A percentile compares a stretch with the other conserved stretches of the same genome.
Conservation (phyloP, 37 sponge, comb jelly and placozoan species). For the Amphimedon queenslandica region DNA sequence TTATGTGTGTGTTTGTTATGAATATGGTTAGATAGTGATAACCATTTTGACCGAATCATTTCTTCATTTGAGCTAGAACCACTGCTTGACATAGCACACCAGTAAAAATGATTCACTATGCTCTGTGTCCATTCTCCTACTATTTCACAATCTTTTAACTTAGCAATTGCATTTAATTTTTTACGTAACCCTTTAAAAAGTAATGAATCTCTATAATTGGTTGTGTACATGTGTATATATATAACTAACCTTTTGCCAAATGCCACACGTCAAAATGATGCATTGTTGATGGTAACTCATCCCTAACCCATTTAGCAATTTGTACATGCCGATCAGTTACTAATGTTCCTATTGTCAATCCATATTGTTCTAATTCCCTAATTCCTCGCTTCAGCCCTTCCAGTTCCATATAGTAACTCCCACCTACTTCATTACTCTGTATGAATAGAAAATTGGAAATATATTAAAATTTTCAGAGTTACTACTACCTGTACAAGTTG, state of each 20-base stretch:
- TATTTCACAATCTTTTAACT: slow-evolving; percentile 19
- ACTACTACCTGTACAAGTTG: slow-evolving; percentile 35
- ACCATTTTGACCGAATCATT: slow-evolving; percentile 41
- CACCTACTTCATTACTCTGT: slow-evolving; percentile 28
- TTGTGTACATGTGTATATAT: background rate
- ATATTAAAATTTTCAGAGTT: background rate
- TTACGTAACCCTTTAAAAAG: too few relatives aligned
- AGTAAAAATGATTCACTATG: slow-evolving; percentile 49
- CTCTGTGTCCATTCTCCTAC: slow-evolving; percentile 35
- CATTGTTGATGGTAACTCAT: background rate
- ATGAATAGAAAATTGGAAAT: background rate
- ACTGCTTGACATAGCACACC: slow-evolving; percentile 40
- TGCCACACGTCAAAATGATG: slow-evolving; percentile 34
- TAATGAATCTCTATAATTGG: too few relatives aligned
- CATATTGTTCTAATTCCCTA: background rate
- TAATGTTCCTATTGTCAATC: background rate
- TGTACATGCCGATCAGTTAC: slow-evolving; percentile 16
- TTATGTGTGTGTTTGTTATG: slow-evolving; percentile 42
- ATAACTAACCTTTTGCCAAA: slow-evolving; percentile 22
- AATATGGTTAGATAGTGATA: slow-evolving; percentile 42
- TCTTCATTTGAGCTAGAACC: slow-evolving; percentile 8
- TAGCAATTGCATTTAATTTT: slow-evolving; percentile 5
- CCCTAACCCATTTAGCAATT: slow-evolving; percentile 17
- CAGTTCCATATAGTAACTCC: slow-evolving; percentile 12
- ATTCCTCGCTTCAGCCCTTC: slow-evolving; percentile 3